Evolutionary conservation across 2,797 vertebrate genomes (phyloP).

Genomic region (Helicolenus hilgendorfi): DNA sequence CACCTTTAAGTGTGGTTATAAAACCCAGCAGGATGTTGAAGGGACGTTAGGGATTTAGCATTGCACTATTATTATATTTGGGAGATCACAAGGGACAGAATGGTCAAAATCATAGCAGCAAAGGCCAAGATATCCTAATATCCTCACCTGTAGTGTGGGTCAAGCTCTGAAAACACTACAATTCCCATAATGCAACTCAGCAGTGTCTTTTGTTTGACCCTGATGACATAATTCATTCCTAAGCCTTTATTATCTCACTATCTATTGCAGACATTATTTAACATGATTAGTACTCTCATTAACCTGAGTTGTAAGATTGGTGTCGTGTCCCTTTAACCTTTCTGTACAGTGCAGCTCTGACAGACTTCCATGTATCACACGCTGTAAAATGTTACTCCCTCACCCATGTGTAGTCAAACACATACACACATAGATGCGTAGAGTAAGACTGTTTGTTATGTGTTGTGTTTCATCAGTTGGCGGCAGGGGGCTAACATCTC

Average conservation of each 20-base stretch:
- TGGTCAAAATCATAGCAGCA: background rate
- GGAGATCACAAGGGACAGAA: background rate
- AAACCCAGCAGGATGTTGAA: background rate
- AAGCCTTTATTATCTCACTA: background rate
- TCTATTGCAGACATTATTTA: background rate
- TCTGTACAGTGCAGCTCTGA: background rate
- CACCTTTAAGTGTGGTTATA: background rate
- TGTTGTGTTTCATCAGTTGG: conserved; percentile 61
- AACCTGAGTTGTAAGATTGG: background rate
- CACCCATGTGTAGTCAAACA: background rate
- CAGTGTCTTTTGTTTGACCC: background rate
- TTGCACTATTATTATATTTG: background rate
- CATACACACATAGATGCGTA: background rate
- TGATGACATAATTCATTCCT: background rate
- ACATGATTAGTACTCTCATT: background rate
- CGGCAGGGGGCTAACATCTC: conserved; percentile 53
- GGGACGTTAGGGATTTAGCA: background rate
- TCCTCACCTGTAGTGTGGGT: background rate
- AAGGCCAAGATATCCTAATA: background rate
- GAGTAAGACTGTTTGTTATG: conserved; percentile 31
- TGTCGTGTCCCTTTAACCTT: background rate
- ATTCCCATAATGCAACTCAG: background rate
- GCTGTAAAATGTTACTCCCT: background rate
- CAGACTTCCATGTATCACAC: background rate
- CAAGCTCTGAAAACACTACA: background rate